These are phyloP conservation scores for Hippopotamus amphibius DNA, from an alignment of 2,113 vertebrate species.

Conservation along the genomic window DNA sequence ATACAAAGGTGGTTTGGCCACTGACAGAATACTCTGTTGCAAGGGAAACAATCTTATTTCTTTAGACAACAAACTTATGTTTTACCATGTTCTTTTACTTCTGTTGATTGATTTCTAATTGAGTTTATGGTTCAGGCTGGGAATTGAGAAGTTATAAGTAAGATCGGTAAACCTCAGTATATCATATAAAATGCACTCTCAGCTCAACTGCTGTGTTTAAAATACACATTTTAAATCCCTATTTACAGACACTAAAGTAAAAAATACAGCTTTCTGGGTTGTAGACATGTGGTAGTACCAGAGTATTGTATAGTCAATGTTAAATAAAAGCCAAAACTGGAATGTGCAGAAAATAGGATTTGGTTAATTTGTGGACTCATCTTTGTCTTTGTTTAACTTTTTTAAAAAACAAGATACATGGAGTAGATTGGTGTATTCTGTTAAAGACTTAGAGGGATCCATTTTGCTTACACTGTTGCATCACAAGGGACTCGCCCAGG, in stretches of 20 bases:
- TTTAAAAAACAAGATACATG: conserved; percentile 77
- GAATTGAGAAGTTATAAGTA: conserved; percentile 48
- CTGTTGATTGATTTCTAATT: not conserved
- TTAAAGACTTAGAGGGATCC: conserved; percentile 77
- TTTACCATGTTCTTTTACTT: conserved; percentile 53
- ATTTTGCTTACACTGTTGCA: conserved; percentile 85
- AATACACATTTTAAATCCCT: conserved; percentile 86
- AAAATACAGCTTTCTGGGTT: conserved; percentile 81
- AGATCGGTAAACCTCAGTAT: not conserved
- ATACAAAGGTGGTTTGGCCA: conserved; percentile 5
- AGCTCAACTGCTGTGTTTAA: conserved; percentile 74
- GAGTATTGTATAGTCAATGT: conserved; percentile 88
- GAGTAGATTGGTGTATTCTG: conserved; percentile 81
- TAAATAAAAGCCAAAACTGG: conserved; percentile 91
- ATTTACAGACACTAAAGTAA: conserved; percentile 86
- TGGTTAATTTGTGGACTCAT: conserved; percentile 86
- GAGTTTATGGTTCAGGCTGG: conserved; percentile 44
- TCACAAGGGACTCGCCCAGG: conserved; percentile 86
- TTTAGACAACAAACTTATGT: not conserved
- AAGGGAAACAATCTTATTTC: conserved; percentile 55
- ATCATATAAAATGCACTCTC: not conserved
- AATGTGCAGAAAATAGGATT: conserved; percentile 89
- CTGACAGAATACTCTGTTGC: conserved; percentile 51
- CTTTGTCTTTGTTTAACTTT: conserved; percentile 84
- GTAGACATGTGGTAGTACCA: conserved; percentile 85